Evolutionary conservation across 2,888 invertebrate species (phyloP).

Genomic region (Orthonevra nobilis): DNA sequence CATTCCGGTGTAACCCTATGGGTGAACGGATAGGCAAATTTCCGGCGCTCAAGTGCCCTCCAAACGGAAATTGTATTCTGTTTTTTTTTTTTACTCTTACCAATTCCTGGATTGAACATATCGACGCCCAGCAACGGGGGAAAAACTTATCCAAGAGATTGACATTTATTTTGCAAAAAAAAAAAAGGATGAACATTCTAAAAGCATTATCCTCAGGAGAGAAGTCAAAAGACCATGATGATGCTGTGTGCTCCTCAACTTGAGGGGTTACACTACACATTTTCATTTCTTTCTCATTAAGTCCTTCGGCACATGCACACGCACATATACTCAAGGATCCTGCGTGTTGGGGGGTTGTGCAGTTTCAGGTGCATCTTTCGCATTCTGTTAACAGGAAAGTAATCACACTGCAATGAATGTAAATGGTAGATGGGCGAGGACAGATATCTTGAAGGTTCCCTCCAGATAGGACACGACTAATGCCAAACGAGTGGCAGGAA

Average conservation of each 20-base stretch:
- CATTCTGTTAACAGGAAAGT: constrained; percentile 56
- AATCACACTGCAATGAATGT: constrained; percentile 50
- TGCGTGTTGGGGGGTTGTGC: constrained; percentile 2
- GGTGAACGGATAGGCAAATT: constrained; percentile 64
- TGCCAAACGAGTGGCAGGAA: constrained; percentile 61
- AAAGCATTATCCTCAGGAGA: background rate
- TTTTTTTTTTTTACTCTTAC: background rate
- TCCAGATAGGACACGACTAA: constrained; percentile 76
- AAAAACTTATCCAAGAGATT: background rate
- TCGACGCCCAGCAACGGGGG: constrained; percentile 4
- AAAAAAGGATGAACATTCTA: background rate
- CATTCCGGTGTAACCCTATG: constrained; percentile 57
- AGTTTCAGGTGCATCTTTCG: constrained; percentile 26
- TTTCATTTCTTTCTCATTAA: constrained; percentile 26
- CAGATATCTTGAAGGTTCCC: constrained; percentile 79
- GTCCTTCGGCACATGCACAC: constrained; percentile 6
- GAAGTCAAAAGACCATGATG: constrained; percentile 3
- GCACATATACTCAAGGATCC: background rate
- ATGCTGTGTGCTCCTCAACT: background rate
- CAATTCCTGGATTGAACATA: constrained; percentile 9
- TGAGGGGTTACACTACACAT: constrained; percentile 45
- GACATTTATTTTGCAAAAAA: constrained; percentile 4
- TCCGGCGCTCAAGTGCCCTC: constrained; percentile 62
- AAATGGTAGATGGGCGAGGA: constrained; percentile 54
- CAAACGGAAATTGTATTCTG: constrained; percentile 58